phyloP scores from a whole-genome alignment of 2,888 invertebrate genomes.

The Xestia c-nigrum region DNA sequence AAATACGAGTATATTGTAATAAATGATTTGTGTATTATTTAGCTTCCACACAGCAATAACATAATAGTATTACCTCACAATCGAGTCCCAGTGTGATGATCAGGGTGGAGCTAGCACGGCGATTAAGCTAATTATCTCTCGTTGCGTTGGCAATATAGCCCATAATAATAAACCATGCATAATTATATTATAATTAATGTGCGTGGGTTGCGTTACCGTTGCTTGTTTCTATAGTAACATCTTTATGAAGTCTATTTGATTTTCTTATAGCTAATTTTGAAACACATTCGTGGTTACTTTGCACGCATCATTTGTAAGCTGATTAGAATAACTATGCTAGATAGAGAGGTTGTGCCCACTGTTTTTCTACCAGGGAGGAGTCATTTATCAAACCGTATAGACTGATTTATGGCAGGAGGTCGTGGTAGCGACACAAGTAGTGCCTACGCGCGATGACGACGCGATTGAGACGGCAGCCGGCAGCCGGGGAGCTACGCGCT shows the following conservation, averaged over 20 bases:
- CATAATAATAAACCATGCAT: slow-evolving; percentile 56
- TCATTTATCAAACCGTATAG: slow-evolving; percentile 85
- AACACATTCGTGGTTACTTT: background rate
- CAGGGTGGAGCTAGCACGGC: slow-evolving; percentile 44
- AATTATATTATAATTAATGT: slow-evolving; percentile 57
- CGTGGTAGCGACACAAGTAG: slow-evolving; percentile 82
- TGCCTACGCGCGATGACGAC: slow-evolving; percentile 86
- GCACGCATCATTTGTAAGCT: slow-evolving; percentile 1
- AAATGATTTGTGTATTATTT: slow-evolving; percentile 62
- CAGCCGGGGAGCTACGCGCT: slow-evolving; percentile 54
- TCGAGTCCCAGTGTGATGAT: slow-evolving; percentile 37
- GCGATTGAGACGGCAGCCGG: slow-evolving; percentile 78
- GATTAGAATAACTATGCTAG: slow-evolving; percentile 56
- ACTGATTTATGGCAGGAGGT: slow-evolving; percentile 87
- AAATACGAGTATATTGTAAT: slow-evolving; percentile 53
- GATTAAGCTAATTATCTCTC: slow-evolving; percentile 60
- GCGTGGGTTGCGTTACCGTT: slow-evolving; percentile 27
- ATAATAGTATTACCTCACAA: slow-evolving; percentile 31
- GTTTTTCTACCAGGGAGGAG: slow-evolving; percentile 80
- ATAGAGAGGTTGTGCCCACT: slow-evolving; percentile 67
- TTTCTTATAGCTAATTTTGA: slow-evolving; percentile 27
- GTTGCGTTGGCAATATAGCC: slow-evolving; percentile 49
- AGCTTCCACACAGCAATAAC: slow-evolving; percentile 33
- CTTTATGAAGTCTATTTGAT: slow-evolving; percentile 12
- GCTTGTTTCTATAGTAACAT: slow-evolving; percentile 29